Evolutionary conservation across 2,797 vertebrate species (phyloP).

Genomic region (Microchirus variegatus): DNA sequence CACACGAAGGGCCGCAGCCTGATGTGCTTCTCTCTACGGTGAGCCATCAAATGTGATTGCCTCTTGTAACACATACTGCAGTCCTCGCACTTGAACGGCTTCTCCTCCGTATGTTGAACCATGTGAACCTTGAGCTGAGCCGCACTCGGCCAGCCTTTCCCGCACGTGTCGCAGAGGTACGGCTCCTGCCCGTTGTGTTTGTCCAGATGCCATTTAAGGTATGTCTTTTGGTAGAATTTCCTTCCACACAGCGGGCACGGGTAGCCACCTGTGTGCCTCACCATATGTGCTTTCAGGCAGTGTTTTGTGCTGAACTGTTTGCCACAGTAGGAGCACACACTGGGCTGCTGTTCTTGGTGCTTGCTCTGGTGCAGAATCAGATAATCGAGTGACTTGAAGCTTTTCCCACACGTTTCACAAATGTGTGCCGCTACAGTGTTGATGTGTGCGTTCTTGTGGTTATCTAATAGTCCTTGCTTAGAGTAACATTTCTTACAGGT

Average conservation of each 20-base stretch:
- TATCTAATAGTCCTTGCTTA: no score
- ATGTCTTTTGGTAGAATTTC: slow-evolving; percentile 35
- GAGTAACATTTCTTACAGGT: slow-evolving; percentile 16
- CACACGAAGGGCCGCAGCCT: no score
- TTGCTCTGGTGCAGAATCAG: slow-evolving; percentile 31
- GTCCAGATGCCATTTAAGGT: slow-evolving; percentile 39
- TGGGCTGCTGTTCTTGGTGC: not conserved
- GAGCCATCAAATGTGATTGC: not conserved
- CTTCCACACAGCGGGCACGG: slow-evolving; percentile 31
- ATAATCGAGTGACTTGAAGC: slow-evolving; percentile 15
- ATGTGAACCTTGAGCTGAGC: slow-evolving; percentile 2
- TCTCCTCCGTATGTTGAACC: slow-evolving; percentile 35
- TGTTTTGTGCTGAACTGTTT: slow-evolving; percentile 39
- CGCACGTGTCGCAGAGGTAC: slow-evolving; percentile 28
- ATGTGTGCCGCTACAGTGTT: not conserved
- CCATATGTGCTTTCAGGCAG: slow-evolving; percentile 32
- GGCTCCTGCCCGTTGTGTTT: slow-evolving; percentile 36
- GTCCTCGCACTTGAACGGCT: slow-evolving; percentile 42
- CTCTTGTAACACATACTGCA: slow-evolving; percentile 32
- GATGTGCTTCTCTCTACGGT: no score
- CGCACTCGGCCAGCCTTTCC: slow-evolving; percentile 35
- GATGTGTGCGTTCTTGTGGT: not conserved
- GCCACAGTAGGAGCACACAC: slow-evolving; percentile 29
- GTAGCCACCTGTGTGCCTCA: slow-evolving; percentile 36
- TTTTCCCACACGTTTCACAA: slow-evolving; percentile 37